Percentiles rank a stretch among this genome's conserved stretches.
phyloP scores from a whole-genome alignment of 2,888 invertebrate genomes.

The Pammene aurita region DNA sequence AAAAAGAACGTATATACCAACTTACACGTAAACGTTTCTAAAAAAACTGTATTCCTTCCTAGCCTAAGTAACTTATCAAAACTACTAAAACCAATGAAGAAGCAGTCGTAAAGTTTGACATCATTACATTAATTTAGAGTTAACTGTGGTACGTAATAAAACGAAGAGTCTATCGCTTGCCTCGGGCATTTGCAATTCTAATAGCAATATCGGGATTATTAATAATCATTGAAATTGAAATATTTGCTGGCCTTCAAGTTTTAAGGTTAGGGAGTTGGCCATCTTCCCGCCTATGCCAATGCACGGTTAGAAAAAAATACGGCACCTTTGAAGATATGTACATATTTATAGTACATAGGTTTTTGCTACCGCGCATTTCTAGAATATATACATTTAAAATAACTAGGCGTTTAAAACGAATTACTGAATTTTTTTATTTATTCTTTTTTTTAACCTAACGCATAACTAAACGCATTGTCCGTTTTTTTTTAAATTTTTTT shows the following conservation, averaged over 20 bases:
- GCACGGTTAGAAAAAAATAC: slow-evolving; percentile 7
- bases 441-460: too few species aligned
- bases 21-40: too few species aligned
- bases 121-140: slow-evolving; percentile 41
- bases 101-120: slow-evolving; percentile 37
- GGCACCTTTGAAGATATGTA: background rate
- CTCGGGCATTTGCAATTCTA: slow-evolving; percentile 35
- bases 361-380: too few species aligned
- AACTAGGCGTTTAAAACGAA: too few species aligned
- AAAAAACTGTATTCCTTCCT: too few species aligned
- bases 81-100: slow-evolving; percentile 36
- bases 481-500: too few species aligned
- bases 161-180: slow-evolving; percentile 32
- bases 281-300: slow-evolving; percentile 17
- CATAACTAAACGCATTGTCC: too few species aligned
- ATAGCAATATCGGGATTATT: slow-evolving; percentile 29
- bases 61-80: too few species aligned
- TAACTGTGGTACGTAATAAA: slow-evolving; percentile 40
- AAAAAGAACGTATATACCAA: too few species aligned
- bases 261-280: slow-evolving; percentile 23
- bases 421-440: too few species aligned
- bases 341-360: background rate
- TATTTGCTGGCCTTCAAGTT: slow-evolving; percentile 30
- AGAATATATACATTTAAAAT: too few species aligned
- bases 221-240: slow-evolving; percentile 29